These are phyloP conservation scores for Chrysina gloriosa DNA, from an alignment of 2,888 invertebrate species.

Conservation along the genomic window DNA sequence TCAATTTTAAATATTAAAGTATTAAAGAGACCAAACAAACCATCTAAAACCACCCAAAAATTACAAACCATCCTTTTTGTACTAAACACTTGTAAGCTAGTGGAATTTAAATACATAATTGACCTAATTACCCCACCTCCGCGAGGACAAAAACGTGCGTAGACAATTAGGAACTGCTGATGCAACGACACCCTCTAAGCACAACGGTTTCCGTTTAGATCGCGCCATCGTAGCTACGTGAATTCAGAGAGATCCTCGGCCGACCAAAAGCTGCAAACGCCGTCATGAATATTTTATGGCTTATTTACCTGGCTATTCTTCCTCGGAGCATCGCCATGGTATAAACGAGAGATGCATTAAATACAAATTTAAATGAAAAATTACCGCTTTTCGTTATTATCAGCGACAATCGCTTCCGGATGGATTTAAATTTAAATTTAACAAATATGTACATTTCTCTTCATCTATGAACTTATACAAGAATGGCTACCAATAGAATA, in stretches of 20 bases:
- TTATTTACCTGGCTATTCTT: constrained; percentile 32
- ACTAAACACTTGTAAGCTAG: too few species aligned
- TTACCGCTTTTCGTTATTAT: background rate
- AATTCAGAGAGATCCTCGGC: background rate
- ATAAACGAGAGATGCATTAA: constrained; percentile 6
- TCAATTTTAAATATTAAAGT: too few species aligned
- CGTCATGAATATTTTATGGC: constrained; percentile 41
- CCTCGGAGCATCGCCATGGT: background rate
- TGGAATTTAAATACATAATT: background rate
- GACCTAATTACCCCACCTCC: background rate
- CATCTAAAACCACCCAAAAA: too few species aligned
- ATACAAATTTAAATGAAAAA: constrained; percentile 16
- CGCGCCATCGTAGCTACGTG: background rate
- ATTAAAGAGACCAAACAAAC: too few species aligned
- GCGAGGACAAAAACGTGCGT: background rate
- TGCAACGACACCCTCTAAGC: background rate
- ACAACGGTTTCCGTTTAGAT: background rate
- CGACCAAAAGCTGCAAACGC: constrained; percentile 14
- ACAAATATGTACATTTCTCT: too few species aligned
- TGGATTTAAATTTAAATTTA: constrained; percentile 16
- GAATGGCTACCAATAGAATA: too few species aligned
- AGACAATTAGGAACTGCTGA: constrained; percentile 6
- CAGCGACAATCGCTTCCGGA: background rate
- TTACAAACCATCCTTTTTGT: too few species aligned
- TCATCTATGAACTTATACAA: too few species aligned